Conservation (phyloP, 2,113 vertebrate genomes). For the Lophochroa leadbeateri region DNA sequence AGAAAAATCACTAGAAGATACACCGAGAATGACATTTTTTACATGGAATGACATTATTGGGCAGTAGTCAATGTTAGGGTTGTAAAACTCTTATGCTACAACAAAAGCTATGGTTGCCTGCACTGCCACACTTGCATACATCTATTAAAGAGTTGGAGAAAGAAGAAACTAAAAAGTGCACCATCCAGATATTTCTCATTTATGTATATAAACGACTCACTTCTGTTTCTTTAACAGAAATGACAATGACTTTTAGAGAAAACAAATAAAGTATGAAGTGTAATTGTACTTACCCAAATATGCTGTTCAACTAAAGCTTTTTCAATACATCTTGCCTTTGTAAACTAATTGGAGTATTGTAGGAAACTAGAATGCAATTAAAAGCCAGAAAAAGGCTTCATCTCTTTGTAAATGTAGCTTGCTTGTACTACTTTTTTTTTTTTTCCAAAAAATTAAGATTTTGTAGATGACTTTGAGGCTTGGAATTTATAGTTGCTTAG, state of each 20-base stretch:
- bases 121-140: not conserved
- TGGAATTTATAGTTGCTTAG: not conserved
- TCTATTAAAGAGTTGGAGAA: not conserved
- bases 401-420: not conserved
- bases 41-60: not conserved
- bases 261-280: not conserved
- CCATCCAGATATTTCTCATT: not conserved
- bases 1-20: not conserved
- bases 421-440: not conserved
- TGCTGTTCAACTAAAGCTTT: not conserved
- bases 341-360: not conserved
- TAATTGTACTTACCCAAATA: not conserved
- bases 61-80: not conserved
- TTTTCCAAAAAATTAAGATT: not conserved
- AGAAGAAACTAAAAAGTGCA: not conserved
- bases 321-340: not conserved
- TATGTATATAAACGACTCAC: fast-evolving
- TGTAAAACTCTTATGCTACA: not conserved
- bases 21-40: not conserved
- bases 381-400: not conserved
- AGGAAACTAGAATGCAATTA: not conserved
- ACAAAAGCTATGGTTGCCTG: not conserved
- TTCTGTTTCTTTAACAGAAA: not conserved
- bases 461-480: not conserved
- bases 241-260: not conserved